These are phyloP conservation scores for Nerophis lumbriciformis DNA, from an alignment of 2,113 vertebrate species.

Conservation along the genomic window DNA sequence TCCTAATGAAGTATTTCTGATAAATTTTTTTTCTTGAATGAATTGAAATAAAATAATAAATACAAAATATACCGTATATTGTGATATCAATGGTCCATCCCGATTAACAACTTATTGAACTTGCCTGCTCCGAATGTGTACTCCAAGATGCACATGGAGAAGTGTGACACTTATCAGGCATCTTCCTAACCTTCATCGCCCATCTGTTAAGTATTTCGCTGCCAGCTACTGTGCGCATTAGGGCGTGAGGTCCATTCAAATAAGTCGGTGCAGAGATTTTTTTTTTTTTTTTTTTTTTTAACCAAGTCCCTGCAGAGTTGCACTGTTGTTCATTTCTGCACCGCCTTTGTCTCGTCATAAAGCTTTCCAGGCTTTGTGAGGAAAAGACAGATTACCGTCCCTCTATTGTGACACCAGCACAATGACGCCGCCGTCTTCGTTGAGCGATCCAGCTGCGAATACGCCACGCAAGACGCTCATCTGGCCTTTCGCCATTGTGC, in stretches of 20 bases:
- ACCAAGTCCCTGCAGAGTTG: background rate
- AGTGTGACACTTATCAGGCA: background rate
- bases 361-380: background rate
- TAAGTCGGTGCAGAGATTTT: background rate
- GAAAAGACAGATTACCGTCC: slow-evolving; percentile 15
- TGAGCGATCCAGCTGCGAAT: slow-evolving; percentile 1
- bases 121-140: background rate
- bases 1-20: no score
- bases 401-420: slow-evolving; percentile 13
- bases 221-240: background rate
- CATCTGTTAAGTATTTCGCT: background rate
- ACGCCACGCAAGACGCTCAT: slow-evolving; percentile 6
- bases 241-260: background rate
- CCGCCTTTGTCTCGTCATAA: slow-evolving; percentile 17
- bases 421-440: slow-evolving; percentile 18
- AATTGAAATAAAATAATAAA: no score
- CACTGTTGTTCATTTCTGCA: background rate
- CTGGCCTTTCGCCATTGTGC: background rate
- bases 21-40: no score
- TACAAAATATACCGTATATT: no score
- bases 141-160: background rate
- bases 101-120: no score
- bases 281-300: background rate
- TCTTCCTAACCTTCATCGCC: slow-evolving; percentile 2
- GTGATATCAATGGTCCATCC: no score